phyloP scores from a whole-genome alignment of 2,797 vertebrate species.

The Otus scops region DNA sequence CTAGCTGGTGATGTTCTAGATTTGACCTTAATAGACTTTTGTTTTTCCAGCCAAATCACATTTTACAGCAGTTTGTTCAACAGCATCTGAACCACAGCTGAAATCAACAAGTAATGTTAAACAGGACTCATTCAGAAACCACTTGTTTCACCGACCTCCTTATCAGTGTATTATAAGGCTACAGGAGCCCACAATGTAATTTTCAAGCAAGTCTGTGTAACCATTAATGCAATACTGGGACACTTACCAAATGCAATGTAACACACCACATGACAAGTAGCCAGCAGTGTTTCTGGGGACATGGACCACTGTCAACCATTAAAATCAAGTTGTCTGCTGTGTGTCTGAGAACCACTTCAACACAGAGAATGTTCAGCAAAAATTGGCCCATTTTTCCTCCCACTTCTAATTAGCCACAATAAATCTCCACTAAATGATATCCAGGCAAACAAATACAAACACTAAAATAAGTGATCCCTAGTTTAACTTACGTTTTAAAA shows the following conservation, averaged over 20 bases:
- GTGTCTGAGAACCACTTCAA: neutral
- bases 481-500: neutral
- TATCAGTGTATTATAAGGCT: neutral
- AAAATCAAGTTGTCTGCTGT: neutral
- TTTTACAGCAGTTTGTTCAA: neutral
- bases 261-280: neutral
- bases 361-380: neutral
- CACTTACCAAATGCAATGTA: accelerated
- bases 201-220: neutral
- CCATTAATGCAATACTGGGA: neutral
- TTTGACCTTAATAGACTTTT: neutral
- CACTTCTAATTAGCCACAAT: neutral
- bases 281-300: neutral
- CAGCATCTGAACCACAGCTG: neutral
- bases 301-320: neutral
- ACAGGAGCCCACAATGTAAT: neutral
- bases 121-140: neutral
- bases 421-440: neutral
- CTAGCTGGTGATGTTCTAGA: neutral
- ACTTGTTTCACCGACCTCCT: neutral
- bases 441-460: neutral
- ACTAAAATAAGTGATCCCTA: neutral
- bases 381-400: neutral
- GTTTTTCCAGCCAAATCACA: neutral
- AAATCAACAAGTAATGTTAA: neutral